phyloP scores from a whole-genome alignment of 35 echinoderm and acorn worm species.

The Acanthaster planci region DNA sequence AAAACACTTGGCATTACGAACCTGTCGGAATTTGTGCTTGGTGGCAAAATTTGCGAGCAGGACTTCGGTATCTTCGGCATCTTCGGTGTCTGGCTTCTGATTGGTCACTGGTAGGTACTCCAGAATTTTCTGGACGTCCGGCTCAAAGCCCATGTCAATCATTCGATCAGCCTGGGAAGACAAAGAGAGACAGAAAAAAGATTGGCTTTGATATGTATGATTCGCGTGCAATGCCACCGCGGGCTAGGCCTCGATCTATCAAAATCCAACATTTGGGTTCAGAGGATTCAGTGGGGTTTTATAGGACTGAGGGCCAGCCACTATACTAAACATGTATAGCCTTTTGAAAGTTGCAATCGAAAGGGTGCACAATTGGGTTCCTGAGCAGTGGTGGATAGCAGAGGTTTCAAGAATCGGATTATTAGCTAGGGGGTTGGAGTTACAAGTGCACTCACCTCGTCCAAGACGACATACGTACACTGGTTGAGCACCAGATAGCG shows the following conservation, averaged over 20 bases:
- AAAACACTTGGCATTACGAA: conserved; percentile 11
- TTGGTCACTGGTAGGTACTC: conserved; percentile 92
- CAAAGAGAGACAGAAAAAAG: neutral
- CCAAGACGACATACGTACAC: conserved; percentile 96
- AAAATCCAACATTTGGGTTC: too few relatives aligned
- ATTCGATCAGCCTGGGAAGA: conserved; percentile 85
- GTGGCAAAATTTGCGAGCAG: conserved; percentile 77
- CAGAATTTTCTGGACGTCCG: conserved; percentile 94
- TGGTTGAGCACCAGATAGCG: conserved; percentile 87
- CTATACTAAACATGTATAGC: too few relatives aligned
- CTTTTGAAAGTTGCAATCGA: too few relatives aligned
- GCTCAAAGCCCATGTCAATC: conserved; percentile 99
- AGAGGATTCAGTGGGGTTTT: too few relatives aligned
- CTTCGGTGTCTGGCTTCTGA: conserved; percentile 97
- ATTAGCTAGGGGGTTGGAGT: too few relatives aligned
- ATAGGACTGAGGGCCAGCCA: too few relatives aligned
- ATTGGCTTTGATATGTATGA: too few relatives aligned
- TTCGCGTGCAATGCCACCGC: too few relatives aligned
- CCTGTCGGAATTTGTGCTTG: conserved; percentile 96
- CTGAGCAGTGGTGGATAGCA: too few relatives aligned
- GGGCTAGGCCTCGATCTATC: too few relatives aligned
- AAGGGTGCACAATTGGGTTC: too few relatives aligned
- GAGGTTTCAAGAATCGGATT: too few relatives aligned
- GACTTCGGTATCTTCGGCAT: conserved; percentile 74
- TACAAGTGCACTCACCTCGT: conserved; percentile 69